Percentiles rank a stretch among this genome's conserved stretches.
Conservation (phyloP, 2,113 vertebrate genomes). For the Heterotis niloticus region DNA sequence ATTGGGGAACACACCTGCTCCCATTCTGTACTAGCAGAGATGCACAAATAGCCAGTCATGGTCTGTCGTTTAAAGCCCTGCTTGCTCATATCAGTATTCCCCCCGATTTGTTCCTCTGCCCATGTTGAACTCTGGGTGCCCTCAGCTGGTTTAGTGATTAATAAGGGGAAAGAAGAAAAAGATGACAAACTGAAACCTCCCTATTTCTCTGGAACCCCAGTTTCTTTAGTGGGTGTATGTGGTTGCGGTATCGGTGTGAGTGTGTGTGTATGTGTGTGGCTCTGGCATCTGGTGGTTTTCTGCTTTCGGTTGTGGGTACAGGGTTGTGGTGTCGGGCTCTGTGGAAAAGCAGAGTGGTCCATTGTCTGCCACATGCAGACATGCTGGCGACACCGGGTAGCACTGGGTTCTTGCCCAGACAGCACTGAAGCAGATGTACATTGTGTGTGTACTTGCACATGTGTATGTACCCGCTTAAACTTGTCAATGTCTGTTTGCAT, state of each 20-base stretch:
- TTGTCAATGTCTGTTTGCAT: too few relatives aligned
- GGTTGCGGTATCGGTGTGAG: conserved; percentile 38
- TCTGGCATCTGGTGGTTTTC: conserved; percentile 41
- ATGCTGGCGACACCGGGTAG: conserved; percentile 67
- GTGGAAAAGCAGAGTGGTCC: conserved; percentile 53
- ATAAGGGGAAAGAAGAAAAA: conserved; percentile 56
- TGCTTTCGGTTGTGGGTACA: conserved; percentile 68
- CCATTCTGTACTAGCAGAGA: neutral
- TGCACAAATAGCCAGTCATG: conserved; percentile 42
- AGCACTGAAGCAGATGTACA: conserved; percentile 55
- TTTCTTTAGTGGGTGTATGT: conserved; percentile 66
- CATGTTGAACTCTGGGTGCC: conserved; percentile 67
- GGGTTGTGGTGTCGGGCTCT: conserved; percentile 64
- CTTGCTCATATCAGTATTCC: conserved; percentile 58
- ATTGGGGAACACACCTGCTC: too few relatives aligned
- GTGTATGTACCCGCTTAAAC: neutral
- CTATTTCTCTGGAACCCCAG: conserved; percentile 67
- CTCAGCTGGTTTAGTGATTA: conserved; percentile 63
- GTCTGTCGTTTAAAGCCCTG: conserved; percentile 35
- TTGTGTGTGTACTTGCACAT: conserved; percentile 19
- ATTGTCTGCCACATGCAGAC: conserved; percentile 67
- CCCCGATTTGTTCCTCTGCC: conserved; percentile 50
- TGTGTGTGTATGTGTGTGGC: conserved; percentile 44
- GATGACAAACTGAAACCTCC: conserved; percentile 67
- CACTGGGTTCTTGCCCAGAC: conserved; percentile 55